Conservation (phyloP, 2,888 invertebrate genomes). For the Leptinotarsa tumamoca region DNA sequence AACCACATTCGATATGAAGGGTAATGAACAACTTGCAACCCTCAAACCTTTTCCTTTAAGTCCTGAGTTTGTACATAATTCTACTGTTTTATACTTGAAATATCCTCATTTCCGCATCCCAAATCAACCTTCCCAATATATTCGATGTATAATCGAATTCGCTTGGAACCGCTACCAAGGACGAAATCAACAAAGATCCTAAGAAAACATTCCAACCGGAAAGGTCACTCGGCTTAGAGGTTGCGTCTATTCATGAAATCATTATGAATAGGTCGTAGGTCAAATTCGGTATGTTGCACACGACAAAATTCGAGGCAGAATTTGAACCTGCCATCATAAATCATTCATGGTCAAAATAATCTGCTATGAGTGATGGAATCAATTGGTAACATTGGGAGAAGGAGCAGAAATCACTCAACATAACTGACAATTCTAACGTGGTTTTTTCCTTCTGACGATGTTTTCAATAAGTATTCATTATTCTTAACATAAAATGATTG, state of each 20-base stretch:
- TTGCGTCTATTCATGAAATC: constrained; percentile 1
- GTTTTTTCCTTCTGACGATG: too few species aligned
- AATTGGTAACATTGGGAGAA: not conserved
- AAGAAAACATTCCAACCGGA: not conserved
- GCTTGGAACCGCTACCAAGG: not conserved
- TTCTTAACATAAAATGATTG: too few species aligned
- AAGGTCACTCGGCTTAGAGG: not conserved
- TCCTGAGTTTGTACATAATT: too few species aligned
- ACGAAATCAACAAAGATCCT: not conserved
- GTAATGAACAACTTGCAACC: too few species aligned
- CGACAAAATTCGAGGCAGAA: not conserved
- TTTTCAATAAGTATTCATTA: too few species aligned
- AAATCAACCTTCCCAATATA: not conserved
- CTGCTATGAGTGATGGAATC: not conserved
- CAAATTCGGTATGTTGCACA: not conserved
- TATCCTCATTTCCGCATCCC: not conserved
- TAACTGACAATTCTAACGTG: not conserved
- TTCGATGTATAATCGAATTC: not conserved
- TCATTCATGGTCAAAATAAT: not conserved
- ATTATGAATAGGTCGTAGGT: not conserved
- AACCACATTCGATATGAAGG: too few species aligned
- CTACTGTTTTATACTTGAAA: too few species aligned
- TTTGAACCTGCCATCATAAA: constrained; percentile 1
- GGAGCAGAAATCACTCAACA: not conserved
- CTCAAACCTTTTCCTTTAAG: too few species aligned